A percentile compares a stretch with the other conserved stretches of the same genome.
phyloP scores from a whole-genome alignment of 2,888 invertebrate species.

The Caenorhabditis auriculariae region DNA sequence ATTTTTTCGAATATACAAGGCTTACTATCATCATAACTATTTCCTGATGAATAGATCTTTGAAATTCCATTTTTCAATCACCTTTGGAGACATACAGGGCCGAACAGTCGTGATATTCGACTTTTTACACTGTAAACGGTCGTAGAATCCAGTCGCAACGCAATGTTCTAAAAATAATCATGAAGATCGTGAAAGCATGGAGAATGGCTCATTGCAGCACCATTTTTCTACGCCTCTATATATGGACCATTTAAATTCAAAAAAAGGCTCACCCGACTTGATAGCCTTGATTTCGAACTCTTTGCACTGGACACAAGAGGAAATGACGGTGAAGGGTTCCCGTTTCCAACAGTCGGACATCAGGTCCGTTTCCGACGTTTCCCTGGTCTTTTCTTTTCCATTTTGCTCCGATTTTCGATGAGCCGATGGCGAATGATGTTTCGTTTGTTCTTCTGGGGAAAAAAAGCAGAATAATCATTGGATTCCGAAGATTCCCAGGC shows the following conservation, averaged over 20 bases:
- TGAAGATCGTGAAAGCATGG: neutral
- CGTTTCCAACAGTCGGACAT: slow-evolving; percentile 33
- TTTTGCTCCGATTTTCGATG: too few species aligned
- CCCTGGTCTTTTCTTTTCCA: too few species aligned
- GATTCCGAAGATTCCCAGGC: too few species aligned
- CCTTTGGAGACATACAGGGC: slow-evolving; percentile 23
- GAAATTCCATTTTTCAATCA: neutral
- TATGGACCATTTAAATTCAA: too few species aligned
- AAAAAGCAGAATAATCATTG: too few species aligned
- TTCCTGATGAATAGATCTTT: neutral
- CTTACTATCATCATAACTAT: too few species aligned
- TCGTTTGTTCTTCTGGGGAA: too few species aligned
- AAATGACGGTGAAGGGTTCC: slow-evolving; percentile 22
- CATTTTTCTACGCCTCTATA: too few species aligned
- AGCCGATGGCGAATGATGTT: too few species aligned
- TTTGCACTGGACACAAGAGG: slow-evolving; percentile 25
- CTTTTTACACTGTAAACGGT: slow-evolving; percentile 34
- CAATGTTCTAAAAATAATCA: slow-evolving; percentile 30
- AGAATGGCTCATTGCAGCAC: neutral
- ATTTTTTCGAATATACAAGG: too few species aligned
- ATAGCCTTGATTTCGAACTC: slow-evolving; percentile 41
- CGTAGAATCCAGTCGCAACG: slow-evolving; percentile 31
- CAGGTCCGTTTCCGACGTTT: too few species aligned
- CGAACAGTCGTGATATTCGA: slow-evolving; percentile 24
- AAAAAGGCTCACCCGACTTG: slow-evolving; percentile 26